Percentiles rank a stretch among this genome's conserved stretches.
These are phyloP conservation scores for Okamejei kenojei DNA, from an alignment of 2,797 vertebrate species.

Conservation along the genomic window DNA sequence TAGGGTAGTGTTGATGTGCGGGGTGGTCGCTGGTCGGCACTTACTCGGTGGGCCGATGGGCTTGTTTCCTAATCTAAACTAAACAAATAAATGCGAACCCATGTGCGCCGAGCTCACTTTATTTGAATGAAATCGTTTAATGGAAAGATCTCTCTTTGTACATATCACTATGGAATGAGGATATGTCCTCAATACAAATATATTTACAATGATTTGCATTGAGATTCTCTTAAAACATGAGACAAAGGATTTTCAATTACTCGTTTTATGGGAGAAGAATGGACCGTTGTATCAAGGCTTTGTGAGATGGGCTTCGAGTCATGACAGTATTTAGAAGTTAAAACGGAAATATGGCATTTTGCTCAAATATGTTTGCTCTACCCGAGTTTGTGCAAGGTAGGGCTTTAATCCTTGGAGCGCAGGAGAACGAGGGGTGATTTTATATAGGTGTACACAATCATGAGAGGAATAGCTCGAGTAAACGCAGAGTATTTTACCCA, in stretches of 20 bases:
- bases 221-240: background rate
- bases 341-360: background rate
- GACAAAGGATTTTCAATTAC: background rate
- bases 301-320: background rate
- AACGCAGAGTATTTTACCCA: too few species aligned
- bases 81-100: background rate
- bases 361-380: background rate
- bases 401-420: too few species aligned
- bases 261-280: background rate
- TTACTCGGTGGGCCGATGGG: too few species aligned
- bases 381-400: too few species aligned
- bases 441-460: too few species aligned
- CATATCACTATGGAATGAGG: background rate
- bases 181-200: background rate
- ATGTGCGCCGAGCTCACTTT: background rate
- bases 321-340: background rate
- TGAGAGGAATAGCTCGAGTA: too few species aligned
- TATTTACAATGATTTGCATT: background rate
- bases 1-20: too few species aligned
- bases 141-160: background rate
- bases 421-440: too few species aligned
- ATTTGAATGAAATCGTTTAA: background rate
- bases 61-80: too few species aligned
- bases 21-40: too few species aligned
- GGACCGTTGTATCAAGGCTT: background rate